phyloP scores from a whole-genome alignment of 2,797 vertebrate species.

The Alcedo atthis region DNA sequence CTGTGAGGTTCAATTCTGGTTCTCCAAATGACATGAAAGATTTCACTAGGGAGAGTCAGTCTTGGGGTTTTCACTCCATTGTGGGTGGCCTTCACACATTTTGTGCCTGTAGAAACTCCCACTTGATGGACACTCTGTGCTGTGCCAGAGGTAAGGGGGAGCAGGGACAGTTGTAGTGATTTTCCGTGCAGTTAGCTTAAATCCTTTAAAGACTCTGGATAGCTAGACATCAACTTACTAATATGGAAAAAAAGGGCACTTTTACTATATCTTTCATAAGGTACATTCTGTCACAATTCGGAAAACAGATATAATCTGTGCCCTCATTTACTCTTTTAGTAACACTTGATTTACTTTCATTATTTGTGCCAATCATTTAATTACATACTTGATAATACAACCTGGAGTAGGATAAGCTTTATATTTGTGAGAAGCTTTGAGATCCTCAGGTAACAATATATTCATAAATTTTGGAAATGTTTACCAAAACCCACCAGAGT shows the following conservation, averaged over 20 bases:
- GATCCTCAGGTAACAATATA: background rate
- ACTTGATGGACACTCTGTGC: background rate
- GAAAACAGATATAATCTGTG: background rate
- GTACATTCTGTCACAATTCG: background rate
- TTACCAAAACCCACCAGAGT: background rate
- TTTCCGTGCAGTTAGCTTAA: background rate
- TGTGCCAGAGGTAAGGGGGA: background rate
- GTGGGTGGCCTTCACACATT: background rate
- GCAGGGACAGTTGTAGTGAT: background rate
- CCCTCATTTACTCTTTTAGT: background rate
- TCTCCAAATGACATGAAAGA: background rate
- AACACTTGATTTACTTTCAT: background rate
- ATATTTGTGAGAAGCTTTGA: background rate
- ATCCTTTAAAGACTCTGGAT: background rate
- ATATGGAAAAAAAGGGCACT: background rate
- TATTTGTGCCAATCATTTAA: background rate
- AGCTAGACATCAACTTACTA: background rate
- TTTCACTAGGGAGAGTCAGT: background rate
- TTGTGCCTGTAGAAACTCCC: background rate
- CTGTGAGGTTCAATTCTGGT: background rate
- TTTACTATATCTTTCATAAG: background rate
- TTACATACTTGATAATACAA: background rate
- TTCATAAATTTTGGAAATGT: background rate
- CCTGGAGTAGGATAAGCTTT: background rate
- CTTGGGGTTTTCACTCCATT: background rate